Evolutionary conservation across 2,113 vertebrate genomes (phyloP).

Genomic region (Ceratotherium simum): DNA sequence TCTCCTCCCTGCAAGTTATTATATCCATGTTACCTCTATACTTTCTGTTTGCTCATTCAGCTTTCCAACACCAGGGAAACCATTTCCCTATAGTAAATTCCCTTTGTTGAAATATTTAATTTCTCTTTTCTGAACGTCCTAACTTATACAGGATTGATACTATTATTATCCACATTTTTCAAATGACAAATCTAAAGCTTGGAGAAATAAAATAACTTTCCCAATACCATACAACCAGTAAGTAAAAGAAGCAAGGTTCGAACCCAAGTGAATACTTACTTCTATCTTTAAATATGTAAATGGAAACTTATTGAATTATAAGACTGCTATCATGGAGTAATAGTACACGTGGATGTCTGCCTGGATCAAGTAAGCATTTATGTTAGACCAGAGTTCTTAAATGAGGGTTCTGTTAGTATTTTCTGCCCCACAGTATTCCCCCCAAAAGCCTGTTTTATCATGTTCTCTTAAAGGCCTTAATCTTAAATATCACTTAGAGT

Average conservation of each 20-base stretch:
- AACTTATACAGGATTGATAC: not conserved
- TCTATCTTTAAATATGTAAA: not conserved
- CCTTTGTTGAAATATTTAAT: not conserved
- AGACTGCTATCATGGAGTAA: not conserved
- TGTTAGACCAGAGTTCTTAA: not conserved
- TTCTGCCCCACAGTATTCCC: not conserved
- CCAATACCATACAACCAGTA: not conserved
- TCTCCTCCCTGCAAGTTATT: not conserved
- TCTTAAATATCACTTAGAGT: not conserved
- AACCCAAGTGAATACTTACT: not conserved
- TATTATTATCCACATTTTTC: not conserved
- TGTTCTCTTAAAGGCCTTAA: not conserved
- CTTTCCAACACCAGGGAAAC: not conserved
- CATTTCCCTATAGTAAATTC: not conserved
- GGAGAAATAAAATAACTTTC: not conserved
- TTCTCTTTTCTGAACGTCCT: slow-evolving; percentile 18
- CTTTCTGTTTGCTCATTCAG: not conserved
- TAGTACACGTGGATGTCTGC: not conserved
- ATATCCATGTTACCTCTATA: not conserved
- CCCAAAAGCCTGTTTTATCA: not conserved
- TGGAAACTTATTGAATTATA: not conserved
- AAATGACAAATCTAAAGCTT: not conserved
- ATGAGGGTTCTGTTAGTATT: not conserved
- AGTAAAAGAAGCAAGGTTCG: not conserved
- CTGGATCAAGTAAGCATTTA: not conserved